Evolutionary conservation across 2,113 vertebrate species (phyloP).

Genomic region (Delphinus delphis): DNA sequence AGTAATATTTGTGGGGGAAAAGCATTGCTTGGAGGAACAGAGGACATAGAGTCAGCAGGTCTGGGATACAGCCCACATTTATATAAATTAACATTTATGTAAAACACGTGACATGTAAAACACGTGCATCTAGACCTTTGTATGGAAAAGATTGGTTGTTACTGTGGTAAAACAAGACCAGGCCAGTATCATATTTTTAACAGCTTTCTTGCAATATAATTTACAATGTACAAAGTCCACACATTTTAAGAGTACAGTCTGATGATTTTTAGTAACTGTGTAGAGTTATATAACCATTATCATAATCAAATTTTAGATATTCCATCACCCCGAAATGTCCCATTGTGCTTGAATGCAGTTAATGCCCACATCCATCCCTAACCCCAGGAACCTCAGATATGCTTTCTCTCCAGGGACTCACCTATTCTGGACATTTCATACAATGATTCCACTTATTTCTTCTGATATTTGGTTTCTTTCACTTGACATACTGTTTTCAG

Average conservation of each 20-base stretch:
- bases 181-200: background rate
- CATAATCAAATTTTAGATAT: background rate
- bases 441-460: background rate
- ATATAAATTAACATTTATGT: background rate
- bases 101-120: background rate
- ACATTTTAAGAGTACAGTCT: background rate
- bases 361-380: background rate
- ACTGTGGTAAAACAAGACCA: background rate
- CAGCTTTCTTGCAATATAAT: background rate
- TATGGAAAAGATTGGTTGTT: background rate
- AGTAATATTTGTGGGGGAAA: background rate
- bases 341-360: background rate
- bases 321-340: background rate
- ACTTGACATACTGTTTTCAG: background rate
- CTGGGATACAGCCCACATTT: background rate
- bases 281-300: background rate
- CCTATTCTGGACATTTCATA: background rate
- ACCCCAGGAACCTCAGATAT: background rate
- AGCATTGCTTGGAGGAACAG: background rate
- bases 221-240: background rate
- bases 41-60: background rate
- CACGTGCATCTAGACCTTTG: background rate
- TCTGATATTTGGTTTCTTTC: background rate
- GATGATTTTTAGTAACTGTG: background rate
- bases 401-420: background rate